These are phyloP conservation scores for Drosophila maculinotata DNA, from an alignment of 2,888 invertebrate genomes.

Conservation along the genomic window DNA sequence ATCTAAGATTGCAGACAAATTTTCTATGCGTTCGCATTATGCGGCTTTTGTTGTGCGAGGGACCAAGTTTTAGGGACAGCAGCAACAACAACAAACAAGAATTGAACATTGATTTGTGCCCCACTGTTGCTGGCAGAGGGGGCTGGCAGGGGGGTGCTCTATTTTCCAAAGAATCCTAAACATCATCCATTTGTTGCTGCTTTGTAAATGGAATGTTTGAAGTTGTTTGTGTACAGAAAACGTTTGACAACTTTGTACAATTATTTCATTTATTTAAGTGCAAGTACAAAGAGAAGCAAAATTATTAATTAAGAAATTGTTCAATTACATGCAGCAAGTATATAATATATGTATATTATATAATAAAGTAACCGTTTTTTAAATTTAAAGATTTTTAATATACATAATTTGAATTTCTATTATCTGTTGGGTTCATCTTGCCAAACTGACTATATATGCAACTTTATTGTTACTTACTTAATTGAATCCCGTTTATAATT, in stretches of 20 bases:
- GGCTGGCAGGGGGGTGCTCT: not conserved
- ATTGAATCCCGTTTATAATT: conserved; percentile 55
- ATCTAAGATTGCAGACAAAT: conserved; percentile 63
- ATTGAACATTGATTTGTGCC: conserved; percentile 46
- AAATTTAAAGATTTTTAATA: too few relatives aligned
- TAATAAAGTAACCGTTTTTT: too few relatives aligned
- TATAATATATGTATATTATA: not conserved
- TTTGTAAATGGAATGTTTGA: conserved; percentile 3
- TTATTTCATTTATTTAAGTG: conserved; percentile 31
- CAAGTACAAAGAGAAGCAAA: not conserved
- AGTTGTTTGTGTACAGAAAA: conserved; percentile 2
- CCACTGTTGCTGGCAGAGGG: not conserved
- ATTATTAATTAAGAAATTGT: not conserved
- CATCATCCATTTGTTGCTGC: conserved; percentile 18
- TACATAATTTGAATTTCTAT: too few relatives aligned
- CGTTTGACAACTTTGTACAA: conserved; percentile 1
- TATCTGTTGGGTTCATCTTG: not conserved
- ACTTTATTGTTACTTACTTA: conserved; percentile 19
- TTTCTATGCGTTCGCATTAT: conserved; percentile 64
- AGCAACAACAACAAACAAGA: conserved; percentile 22
- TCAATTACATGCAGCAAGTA: conserved; percentile 2
- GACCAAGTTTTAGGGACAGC: conserved; percentile 26
- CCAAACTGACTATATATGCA: not conserved
- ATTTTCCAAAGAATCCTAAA: conserved; percentile 29
- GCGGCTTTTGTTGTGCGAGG: conserved; percentile 47